Percentiles rank a stretch among this genome's conserved stretches.
These are phyloP conservation scores for Semnornis frantzii DNA, from an alignment of 2,113 vertebrate genomes.

Conservation along the genomic window DNA sequence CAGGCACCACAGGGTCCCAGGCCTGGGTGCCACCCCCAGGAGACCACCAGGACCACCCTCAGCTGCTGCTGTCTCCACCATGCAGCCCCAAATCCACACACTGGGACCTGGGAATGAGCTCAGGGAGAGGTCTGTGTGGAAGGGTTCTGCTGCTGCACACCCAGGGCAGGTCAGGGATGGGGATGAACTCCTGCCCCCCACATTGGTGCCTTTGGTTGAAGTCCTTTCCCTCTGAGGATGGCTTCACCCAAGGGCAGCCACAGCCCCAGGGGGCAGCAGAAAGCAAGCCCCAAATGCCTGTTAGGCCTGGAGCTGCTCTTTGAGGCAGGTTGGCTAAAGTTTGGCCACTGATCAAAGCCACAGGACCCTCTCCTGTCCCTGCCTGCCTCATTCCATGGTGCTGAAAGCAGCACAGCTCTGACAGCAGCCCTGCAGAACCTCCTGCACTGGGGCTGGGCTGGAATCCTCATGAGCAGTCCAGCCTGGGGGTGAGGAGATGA, in stretches of 20 bases:
- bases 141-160: background rate
- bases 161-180: background rate
- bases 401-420: background rate
- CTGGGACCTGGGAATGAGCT: background rate
- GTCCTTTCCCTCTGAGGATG: background rate
- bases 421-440: background rate
- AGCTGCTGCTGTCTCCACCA: fast-evolving
- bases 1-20: background rate
- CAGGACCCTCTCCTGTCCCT: background rate
- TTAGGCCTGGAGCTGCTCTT: background rate
- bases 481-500: background rate
- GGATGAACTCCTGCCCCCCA: background rate
- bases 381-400: background rate
- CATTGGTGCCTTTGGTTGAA: background rate
- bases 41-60: background rate
- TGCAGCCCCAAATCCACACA: fast-evolving
- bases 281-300: background rate
- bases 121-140: background rate
- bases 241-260: too few relatives aligned
- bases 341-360: background rate
- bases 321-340: background rate
- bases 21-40: background rate
- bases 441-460: too few relatives aligned
- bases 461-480: background rate
- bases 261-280: background rate